Evolutionary conservation across 2,113 vertebrate species (phyloP).

Genomic region (Thomomys bottae): DNA sequence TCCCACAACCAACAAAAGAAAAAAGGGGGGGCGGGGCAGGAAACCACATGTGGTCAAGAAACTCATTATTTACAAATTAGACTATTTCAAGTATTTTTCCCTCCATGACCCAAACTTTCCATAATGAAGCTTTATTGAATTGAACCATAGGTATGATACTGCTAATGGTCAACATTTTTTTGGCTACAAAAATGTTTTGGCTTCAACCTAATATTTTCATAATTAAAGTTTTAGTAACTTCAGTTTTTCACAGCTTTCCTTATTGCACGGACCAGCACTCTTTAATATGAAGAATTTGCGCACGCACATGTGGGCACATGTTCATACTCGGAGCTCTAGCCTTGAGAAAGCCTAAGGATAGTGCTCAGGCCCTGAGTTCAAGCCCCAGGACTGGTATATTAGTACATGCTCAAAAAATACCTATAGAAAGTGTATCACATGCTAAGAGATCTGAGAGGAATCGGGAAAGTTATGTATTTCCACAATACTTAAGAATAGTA

Average conservation of each 20-base stretch:
- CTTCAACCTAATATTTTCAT: neutral
- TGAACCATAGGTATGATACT: neutral
- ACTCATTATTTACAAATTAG: neutral
- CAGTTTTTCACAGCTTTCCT: neutral
- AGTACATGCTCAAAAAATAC: neutral
- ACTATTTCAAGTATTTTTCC: neutral
- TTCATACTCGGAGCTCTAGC: no score
- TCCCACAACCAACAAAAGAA: no score
- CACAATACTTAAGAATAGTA: neutral
- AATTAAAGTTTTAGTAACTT: slow-evolving; percentile 20
- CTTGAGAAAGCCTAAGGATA: no score
- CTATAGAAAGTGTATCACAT: neutral
- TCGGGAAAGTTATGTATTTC: neutral
- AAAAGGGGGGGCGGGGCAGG: neutral
- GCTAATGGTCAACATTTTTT: neutral
- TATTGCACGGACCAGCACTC: neutral
- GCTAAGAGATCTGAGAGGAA: neutral
- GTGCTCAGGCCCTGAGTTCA: no score
- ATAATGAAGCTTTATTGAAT: neutral
- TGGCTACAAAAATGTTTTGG: neutral
- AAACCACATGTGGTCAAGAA: neutral
- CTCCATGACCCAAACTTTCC: neutral
- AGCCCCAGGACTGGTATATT: neutral
- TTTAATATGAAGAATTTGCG: neutral
- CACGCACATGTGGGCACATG: no score